A percentile compares a stretch with the other conserved stretches of the same genome.
Conservation (phyloP, 1,140 invertebrate genomes). For the Drosophila pseudoananassae region DNA sequence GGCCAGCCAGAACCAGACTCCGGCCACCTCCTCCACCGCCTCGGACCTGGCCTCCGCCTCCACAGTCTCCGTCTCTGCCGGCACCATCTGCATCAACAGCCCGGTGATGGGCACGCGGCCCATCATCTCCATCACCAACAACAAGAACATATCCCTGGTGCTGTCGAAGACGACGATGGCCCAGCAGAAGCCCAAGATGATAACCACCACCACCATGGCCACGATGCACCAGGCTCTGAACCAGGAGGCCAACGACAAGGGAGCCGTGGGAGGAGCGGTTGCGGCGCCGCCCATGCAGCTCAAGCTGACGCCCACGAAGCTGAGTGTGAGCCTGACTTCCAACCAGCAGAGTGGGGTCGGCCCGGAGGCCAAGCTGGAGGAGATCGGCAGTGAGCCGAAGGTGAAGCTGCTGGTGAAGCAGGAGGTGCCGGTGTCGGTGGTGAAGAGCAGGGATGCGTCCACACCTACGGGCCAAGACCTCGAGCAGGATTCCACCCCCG, state of each 20-base stretch:
- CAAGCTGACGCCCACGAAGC: slow-evolving; percentile 23
- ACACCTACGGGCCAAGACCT: neutral
- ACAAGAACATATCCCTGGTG: slow-evolving; percentile 66
- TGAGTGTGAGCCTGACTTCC: slow-evolving; percentile 26
- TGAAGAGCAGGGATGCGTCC: slow-evolving; percentile 11
- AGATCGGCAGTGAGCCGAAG: slow-evolving; percentile 35
- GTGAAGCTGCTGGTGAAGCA: slow-evolving; percentile 43
- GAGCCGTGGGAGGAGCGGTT: neutral
- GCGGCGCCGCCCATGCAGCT: slow-evolving; percentile 15
- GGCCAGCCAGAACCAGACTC: slow-evolving; percentile 5
- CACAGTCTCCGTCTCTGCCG: slow-evolving; percentile 38
- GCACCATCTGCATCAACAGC: slow-evolving; percentile 37
- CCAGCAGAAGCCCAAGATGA: slow-evolving; percentile 67
- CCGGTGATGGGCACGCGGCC: slow-evolving; percentile 31
- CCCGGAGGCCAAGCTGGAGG: slow-evolving; percentile 27
- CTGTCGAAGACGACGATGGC: slow-evolving; percentile 66
- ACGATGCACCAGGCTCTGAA: slow-evolving; percentile 46
- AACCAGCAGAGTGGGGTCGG: neutral
- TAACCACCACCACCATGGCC: slow-evolving; percentile 49
- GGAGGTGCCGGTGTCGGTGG: slow-evolving; percentile 3
- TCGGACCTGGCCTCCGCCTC: slow-evolving; percentile 14
- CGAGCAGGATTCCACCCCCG: slow-evolving; percentile 28
- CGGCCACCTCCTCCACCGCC: neutral
- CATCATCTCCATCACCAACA: slow-evolving; percentile 16
- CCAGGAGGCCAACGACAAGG: slow-evolving; percentile 23